A percentile compares a stretch with the other conserved stretches of the same genome.
phyloP scores from a whole-genome alignment of 1,140 invertebrate species.

The Trichoplusia ni region DNA sequence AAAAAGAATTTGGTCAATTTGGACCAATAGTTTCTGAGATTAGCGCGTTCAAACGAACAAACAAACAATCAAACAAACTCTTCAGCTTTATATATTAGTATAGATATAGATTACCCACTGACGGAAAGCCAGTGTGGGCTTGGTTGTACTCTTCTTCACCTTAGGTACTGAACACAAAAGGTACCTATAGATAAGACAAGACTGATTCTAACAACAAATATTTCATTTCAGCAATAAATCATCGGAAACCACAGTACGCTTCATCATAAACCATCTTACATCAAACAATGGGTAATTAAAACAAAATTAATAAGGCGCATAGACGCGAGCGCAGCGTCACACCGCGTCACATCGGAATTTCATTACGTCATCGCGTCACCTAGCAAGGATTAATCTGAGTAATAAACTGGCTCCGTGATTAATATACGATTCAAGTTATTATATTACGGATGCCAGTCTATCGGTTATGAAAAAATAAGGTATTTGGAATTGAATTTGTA shows the following conservation, averaged over 20 bases:
- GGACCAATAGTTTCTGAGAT: no score
- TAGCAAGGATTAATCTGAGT: conserved; percentile 12
- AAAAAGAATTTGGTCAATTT: no score
- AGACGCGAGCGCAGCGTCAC: conserved; percentile 11
- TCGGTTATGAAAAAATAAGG: neutral
- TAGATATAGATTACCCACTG: no score
- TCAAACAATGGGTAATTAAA: conserved; percentile 23
- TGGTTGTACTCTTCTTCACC: no score
- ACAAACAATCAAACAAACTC: no score
- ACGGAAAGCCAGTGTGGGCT: no score
- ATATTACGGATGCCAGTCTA: neutral
- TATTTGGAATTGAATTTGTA: neutral
- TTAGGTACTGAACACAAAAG: no score
- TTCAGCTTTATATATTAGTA: no score
- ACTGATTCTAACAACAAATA: no score
- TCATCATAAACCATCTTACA: conserved; percentile 1
- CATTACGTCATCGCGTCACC: conserved; percentile 20
- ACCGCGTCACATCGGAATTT: conserved; percentile 20
- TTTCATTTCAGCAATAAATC: no score
- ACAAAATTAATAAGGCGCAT: conserved; percentile 19
- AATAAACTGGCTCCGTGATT: conserved; percentile 21
- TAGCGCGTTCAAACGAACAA: no score
- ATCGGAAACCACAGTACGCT: neutral
- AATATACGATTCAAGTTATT: conserved; percentile 18
- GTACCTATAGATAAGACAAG: no score